Conservation (phyloP, 2,797 vertebrate genomes). For the Sebastes vulpes region DNA sequence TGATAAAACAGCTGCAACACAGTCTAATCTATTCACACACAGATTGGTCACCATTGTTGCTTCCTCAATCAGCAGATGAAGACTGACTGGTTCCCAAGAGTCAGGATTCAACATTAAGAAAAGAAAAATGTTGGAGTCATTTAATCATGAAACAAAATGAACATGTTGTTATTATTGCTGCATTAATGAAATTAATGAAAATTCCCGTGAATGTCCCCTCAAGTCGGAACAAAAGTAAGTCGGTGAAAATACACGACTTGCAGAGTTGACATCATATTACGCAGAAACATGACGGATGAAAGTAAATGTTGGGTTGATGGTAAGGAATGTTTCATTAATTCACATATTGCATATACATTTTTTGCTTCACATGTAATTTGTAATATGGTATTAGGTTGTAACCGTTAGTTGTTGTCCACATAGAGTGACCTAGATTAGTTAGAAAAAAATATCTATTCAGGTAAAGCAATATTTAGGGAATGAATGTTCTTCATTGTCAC, state of each 20-base stretch:
- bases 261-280: not conserved
- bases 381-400: not conserved
- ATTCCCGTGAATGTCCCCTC: too few relatives aligned
- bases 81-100: not conserved
- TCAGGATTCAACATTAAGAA: not conserved
- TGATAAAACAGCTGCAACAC: not conserved
- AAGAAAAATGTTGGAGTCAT: not conserved
- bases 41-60: not conserved
- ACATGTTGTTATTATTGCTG: not conserved
- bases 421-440: too few relatives aligned
- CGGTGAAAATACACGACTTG: not conserved
- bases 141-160: not conserved
- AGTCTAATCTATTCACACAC: constrained; percentile 10
- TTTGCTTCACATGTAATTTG: not conserved
- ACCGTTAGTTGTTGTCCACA: too few relatives aligned
- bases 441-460: not conserved
- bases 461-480: not conserved
- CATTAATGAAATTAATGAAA: too few relatives aligned
- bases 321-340: not conserved
- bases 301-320: not conserved
- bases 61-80: not conserved
- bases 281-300: not conserved
- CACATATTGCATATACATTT: not conserved
- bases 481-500: not conserved
- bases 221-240: too few relatives aligned